Percentiles rank a stretch among this genome's conserved stretches.
These are phyloP conservation scores for Seladonia tumulorum DNA, from an alignment of 2,888 invertebrate genomes.

Conservation along the genomic window DNA sequence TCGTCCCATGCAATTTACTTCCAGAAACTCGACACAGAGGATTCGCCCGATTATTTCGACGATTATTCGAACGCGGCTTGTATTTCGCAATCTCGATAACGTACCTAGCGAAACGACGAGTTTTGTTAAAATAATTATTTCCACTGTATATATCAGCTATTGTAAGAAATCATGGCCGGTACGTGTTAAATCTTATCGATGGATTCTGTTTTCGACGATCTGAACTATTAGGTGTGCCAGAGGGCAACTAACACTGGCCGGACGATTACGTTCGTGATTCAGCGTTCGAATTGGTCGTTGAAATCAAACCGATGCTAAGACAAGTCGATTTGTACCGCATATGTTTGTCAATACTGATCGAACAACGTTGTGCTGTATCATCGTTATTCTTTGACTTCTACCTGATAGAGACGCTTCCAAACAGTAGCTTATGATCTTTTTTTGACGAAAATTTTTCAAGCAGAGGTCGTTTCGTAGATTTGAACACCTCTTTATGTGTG, in stretches of 20 bases:
- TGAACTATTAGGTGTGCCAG: not conserved
- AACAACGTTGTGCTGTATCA: not conserved
- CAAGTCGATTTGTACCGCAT: not conserved
- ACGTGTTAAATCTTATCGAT: too few species aligned
- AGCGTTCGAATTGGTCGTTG: not conserved
- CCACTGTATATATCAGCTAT: too few species aligned
- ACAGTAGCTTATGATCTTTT: too few species aligned
- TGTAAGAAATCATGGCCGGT: too few species aligned
- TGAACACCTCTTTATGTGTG: too few species aligned
- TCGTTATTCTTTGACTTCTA: not conserved
- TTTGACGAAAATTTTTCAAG: too few species aligned
- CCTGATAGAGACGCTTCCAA: too few species aligned
- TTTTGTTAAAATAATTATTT: too few species aligned
- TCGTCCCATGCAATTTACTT: not conserved
- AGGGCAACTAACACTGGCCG: not conserved
- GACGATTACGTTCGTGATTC: not conserved
- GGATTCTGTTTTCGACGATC: not conserved
- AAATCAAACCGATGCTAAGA: not conserved
- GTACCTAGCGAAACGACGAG: constrained; percentile 58
- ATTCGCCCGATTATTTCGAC: not conserved
- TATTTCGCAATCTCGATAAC: constrained; percentile 6
- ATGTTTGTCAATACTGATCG: not conserved
- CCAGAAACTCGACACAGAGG: not conserved
- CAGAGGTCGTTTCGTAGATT: too few species aligned
- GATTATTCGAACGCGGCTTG: not conserved